phyloP scores from a whole-genome alignment of 2,888 invertebrate species.

The Cryptocephalus moraei region DNA sequence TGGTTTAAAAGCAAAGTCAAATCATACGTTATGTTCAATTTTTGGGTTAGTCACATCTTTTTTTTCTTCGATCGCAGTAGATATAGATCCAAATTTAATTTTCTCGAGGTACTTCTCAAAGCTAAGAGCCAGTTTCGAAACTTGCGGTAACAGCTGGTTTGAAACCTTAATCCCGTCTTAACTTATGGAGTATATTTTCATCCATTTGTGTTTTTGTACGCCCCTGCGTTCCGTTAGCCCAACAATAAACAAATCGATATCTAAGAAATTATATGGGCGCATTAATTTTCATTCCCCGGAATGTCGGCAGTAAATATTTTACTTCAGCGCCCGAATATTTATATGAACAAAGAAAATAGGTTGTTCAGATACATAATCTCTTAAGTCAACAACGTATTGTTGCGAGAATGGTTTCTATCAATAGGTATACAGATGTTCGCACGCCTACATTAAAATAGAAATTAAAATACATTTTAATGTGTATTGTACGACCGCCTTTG shows the following conservation, averaged over 20 bases:
- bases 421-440: slow-evolving; percentile 23
- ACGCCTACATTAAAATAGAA: slow-evolving; percentile 22
- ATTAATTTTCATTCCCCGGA: slow-evolving; percentile 18
- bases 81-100: no score
- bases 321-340: slow-evolving; percentile 21
- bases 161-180: no score
- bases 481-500: slow-evolving; percentile 6
- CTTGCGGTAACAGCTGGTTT: no score
- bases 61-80: no score
- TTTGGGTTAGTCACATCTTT: no score
- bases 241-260: slow-evolving; percentile 15
- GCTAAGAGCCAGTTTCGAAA: no score
- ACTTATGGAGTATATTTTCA: no score
- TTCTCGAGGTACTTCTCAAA: no score
- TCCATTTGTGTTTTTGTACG: no score
- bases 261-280: slow-evolving; percentile 13
- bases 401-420: slow-evolving; percentile 21
- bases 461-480: slow-evolving; percentile 21
- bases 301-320: slow-evolving; percentile 15
- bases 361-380: slow-evolving; percentile 18
- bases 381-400: slow-evolving; percentile 21
- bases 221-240: not conserved
- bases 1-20: no score
- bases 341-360: slow-evolving; percentile 23
- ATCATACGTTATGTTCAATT: no score